Evolutionary conservation across 2,113 vertebrate species (phyloP), one percentile per base, ranked within the genome.

Genomic region (Aramus guarauna): DNA sequence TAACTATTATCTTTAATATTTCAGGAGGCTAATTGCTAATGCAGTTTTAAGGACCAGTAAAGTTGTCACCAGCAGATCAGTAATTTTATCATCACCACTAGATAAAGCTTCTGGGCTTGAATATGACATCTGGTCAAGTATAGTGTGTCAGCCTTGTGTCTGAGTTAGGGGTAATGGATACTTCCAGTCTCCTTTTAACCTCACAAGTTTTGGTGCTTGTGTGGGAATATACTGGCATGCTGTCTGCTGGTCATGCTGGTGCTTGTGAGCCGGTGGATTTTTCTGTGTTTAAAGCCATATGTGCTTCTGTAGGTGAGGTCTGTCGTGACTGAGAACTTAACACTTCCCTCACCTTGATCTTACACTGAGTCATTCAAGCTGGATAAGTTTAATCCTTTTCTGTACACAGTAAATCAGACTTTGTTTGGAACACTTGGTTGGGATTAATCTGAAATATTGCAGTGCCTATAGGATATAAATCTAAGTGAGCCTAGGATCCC

Each of bases 1-100:
- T 69, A 94, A 62, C 69, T 92, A 47, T 91, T 41, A 29, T 43
- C 77, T 93, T 94, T 95, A 91, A 52, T 90, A 67, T 96, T 94
- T 92, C 93, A 90, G 77, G 39, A 85, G 84, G 34, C 29, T 83
- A 88, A 82, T 92, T 90, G 84, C 48, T 94, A 85, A 94, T 82
- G 86, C 66, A 90, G 32, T 73, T 96, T 88, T 80, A 91, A 90
- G 87, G n/a, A 92, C 67, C 71, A 56, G 80, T 59, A 55, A 37
- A 91, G 13, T 91, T 85, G 56, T 89, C 89, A 85, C 62, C 53
- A 71, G 43, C 37, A 85, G 81, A 94, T 83, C 66, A 73, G 81
- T 92, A 86, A 69, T 90, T 96, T 96, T 92, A 92, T 88, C 77
- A 85, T 58, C 50, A 47, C 20, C 2, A 3, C 47, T 66, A 82